Evolutionary conservation across 2,113 vertebrate species (phyloP), one percentile per base, ranked within the genome.

Genomic region (Muntiacus reevesi): DNA sequence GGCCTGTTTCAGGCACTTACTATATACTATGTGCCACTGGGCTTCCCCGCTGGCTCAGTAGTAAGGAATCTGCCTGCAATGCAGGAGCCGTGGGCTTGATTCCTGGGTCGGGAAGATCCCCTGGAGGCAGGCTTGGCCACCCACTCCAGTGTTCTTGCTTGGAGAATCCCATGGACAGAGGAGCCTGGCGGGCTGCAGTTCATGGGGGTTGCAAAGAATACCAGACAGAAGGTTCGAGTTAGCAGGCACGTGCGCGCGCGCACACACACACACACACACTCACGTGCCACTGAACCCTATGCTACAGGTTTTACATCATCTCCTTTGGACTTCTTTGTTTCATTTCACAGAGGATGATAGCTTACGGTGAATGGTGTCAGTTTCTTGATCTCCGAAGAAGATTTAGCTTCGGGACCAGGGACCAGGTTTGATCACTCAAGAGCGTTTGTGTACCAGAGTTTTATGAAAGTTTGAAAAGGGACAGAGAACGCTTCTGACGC

Each of bases 231-330:
- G 71, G 43, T 1, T 25, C 0, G 3, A 27, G 6, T 43, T 7
- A 43, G 71, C 71, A 27, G 47, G 47, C 2, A 10, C 47, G 12
- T 12, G 47, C 47, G 47, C 2, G 47, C 47, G 10, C 47, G 9
- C 67, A 40, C n/a, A 27, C 0, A 5, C 10, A 36, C 64, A 25
- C 0, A 1, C 9, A 36, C 67, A 12, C n/a, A 21, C 9, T 12
- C 67, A 23, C n/a, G 19, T 2, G 3, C 64, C 3, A 2, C 62
- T 4, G 9, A 43, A n/a, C 2, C 28, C 28, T 17, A 0, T 12
- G 57, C 13, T 2, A 27, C 5, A 3, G 1, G 64, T 12, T 50
- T 27, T 8, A 2, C 15, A 1, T 8, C 47, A 9, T 28, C 40
- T 8, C 40, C 62, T 43, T 19, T 3, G 12, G 8, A 11, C 64